phyloP scores from a whole-genome alignment of 2,113 vertebrate species.

The Orycteropus afer region DNA sequence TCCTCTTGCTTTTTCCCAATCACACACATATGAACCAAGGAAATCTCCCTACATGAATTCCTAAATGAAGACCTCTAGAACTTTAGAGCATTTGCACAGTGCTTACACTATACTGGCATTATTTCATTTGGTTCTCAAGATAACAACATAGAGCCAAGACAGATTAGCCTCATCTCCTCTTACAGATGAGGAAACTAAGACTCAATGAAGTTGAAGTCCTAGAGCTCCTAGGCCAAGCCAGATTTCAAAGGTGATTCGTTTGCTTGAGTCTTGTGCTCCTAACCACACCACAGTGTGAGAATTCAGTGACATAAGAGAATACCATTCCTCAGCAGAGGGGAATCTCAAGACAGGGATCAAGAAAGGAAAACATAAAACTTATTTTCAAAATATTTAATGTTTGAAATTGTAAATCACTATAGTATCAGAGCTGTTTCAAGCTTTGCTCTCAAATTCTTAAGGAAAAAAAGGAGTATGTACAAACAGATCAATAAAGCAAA shows the following conservation, averaged over 20 bases:
- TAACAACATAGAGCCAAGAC: not conserved
- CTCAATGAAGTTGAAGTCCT: not conserved
- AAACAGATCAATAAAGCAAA: not conserved
- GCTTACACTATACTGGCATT: not conserved
- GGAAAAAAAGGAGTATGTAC: not conserved
- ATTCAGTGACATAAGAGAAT: not conserved
- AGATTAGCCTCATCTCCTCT: not conserved
- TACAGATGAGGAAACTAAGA: not conserved
- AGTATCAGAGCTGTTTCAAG: slow-evolving; percentile 61
- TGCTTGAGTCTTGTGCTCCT: not conserved
- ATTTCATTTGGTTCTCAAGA: slow-evolving; percentile 21
- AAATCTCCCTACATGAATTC: not conserved
- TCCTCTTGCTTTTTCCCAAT: not conserved
- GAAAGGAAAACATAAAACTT: slow-evolving; percentile 34
- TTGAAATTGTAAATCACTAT: slow-evolving; percentile 40
- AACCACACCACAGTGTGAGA: not conserved
- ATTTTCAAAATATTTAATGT: slow-evolving; percentile 36
- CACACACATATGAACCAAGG: not conserved
- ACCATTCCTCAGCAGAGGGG: not conserved
- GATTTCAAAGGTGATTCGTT: not conserved
- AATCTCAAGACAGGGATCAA: not conserved
- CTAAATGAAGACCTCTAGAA: not conserved
- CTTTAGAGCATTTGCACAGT: not conserved
- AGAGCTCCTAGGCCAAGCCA: not conserved
- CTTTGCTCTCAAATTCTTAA: slow-evolving; percentile 64